Evolutionary conservation across 1,140 invertebrate species (phyloP), one percentile per base, ranked within the genome.

Genomic region (Panagrolaimus sp.): DNA sequence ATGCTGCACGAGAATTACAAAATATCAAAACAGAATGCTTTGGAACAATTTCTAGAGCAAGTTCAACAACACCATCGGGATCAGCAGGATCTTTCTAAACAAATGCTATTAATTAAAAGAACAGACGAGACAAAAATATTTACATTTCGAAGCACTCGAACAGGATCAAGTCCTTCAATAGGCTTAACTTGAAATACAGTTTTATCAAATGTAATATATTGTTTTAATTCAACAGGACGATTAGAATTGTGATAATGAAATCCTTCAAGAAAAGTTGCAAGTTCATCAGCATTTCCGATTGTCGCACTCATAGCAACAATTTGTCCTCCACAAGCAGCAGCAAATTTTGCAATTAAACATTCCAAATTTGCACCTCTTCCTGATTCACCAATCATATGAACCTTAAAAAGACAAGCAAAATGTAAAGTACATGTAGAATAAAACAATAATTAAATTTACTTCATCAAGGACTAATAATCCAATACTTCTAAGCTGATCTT

Each of bases 261-360:
- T 4, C 93, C 94, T 32, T 84, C 76, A 2, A 88, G 72, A 76
- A 87, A 88, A 21, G 66, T 75, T 44, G 78, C 70, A 17, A 83
- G 82, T 81, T 96, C 91, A 0, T 88, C 76, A 14, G 96, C 86
- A 84, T 96, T 97, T 68, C 91, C 93, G 75, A 98, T 90, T 0
- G 95, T 98, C 0, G 94, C 94, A 86, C 92, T 96, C 93, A 97
- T 97, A 10, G 92, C 93, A 63, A 97, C 88, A 67, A 97, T 90
- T 83, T 95, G 93, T 28, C 52, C 26, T 5, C 21, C 21, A 52
- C 65, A 69, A 58, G 66, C 64, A n/a, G 58, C 67, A 44, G 85
- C 66, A 5, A 93, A 83, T 85, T 94, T 96, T 1, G 91, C 88
- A 4, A 96, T 83, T 65, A 91, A 86, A 28, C 87, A 88, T 87